A percentile compares a stretch with the other conserved stretches of the same genome.
phyloP scores from a whole-genome alignment of 1,140 invertebrate species.

The Panulirus ornatus region DNA sequence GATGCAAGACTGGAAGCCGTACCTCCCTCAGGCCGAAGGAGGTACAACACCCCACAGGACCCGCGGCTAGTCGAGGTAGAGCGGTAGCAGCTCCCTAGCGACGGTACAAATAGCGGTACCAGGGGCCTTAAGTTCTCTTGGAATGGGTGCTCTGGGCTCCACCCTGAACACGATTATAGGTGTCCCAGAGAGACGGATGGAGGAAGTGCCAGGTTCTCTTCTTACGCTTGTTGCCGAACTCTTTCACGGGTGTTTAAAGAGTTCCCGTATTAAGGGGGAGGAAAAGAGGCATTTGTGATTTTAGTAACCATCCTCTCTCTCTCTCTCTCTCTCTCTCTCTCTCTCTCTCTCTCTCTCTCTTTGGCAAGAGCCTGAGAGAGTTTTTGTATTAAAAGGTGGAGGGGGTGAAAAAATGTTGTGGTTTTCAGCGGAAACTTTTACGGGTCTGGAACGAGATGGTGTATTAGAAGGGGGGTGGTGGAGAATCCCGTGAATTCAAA shows the following conservation, averaged over 20 bases:
- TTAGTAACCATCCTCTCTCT: constrained; percentile 14
- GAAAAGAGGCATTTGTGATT: constrained; percentile 41
- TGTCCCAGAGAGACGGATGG: constrained; percentile 47
- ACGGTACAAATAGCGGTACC: constrained; percentile 18
- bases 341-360: neutral
- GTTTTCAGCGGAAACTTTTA: neutral
- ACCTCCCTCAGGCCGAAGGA: constrained; percentile 1
- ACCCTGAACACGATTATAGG: constrained; percentile 61
- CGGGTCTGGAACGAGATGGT: neutral
- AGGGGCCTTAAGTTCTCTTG: constrained; percentile 29
- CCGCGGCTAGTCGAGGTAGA: too few relatives aligned
- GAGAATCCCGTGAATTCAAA: neutral
- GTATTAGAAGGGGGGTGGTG: too few relatives aligned
- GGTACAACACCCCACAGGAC: neutral
- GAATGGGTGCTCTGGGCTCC: constrained; percentile 52
- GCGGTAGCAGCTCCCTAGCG: neutral
- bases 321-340: neutral
- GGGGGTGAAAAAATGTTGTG: neutral
- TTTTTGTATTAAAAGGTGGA: neutral
- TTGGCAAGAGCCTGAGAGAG: neutral
- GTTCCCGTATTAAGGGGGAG: constrained; percentile 1
- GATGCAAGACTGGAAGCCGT: neutral
- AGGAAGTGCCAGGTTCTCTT: neutral
- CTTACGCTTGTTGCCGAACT: constrained; percentile 9
- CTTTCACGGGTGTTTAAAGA: constrained; percentile 11